Base-by-base conservation (phyloP, 2,797 vertebrate species). In the Nothura maculosa region DNA sequence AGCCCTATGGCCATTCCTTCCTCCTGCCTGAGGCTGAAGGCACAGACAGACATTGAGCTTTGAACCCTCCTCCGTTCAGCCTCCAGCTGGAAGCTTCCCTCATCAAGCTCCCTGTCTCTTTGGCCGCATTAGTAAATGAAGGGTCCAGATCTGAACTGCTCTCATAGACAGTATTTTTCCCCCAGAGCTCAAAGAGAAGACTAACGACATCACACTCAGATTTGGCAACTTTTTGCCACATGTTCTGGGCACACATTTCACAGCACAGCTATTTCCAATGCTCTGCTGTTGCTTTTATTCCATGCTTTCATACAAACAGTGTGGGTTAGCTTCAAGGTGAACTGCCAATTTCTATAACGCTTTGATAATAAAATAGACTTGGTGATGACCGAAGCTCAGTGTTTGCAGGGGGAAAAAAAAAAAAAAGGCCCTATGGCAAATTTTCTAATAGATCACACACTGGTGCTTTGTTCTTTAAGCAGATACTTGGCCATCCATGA, bases 281-380 rank as follows among this genome's bases (percentile, higher is more conserved):
- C 91, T 96, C 95, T 78, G 82, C 90, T 97, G 95, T 97, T 96
- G 72, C 95, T 96, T 97, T 92, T 97, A 95, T 90, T 97, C 97
- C 89, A 91, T 95, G 97, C 97, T 97, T 95, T 95, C 96, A 98
- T 52, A 97, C 95, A 97, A 98, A 94, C 96, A 96, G 89, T 68
- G 87, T 81, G 95, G 97, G 85, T 97, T 96, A 96, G 82, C 93
- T 96, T 97, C 42, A 87, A 97, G 96, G 95, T 97, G 96, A 97
- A 89, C 94, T 97, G 96, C 96, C 97, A 97, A 94, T 96, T 93
- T 97, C 83, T 91, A 94, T 97, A 97, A 97, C 93, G 96, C 95
- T 97, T 95, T 92, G 94, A 97, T 95, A 97, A 93, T 70, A 93
- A 95, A 95, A 77, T 80, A 66, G 93, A 97, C 85, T 96, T 89